Evolutionary conservation across 2,888 invertebrate genomes (phyloP), one percentile per base, ranked within the genome.

Genomic region (Biston stratarius): DNA sequence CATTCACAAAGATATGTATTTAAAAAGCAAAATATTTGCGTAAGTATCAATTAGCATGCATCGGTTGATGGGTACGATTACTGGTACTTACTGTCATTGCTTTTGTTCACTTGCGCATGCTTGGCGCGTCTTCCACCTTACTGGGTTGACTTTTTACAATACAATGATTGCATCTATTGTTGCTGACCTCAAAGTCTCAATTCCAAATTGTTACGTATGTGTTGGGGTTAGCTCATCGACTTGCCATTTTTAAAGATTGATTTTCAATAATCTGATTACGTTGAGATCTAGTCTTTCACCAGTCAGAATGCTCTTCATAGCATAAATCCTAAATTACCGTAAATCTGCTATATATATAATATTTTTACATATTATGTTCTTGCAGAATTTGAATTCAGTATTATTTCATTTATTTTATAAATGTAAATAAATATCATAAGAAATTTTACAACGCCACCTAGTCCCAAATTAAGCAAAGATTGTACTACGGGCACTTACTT

Each of bases 171-270:
- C 67, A 60, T 68, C 63, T 61, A 68, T 68, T 68, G 67, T 68
- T 63, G 24, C 40, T 68, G 67, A 68, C 67, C 67, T 63, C 67
- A 64, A 60, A 68, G 60, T 68, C 63, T 64, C 63, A 51, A 56
- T 68, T 59, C 51, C 59, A 15, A 61, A 64, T 44, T 45, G 55
- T 68, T 60, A 48, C 55, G 47, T 64, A 14, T 42, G 33, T 12
- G 45, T 12, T 61, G 40, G 47, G 12, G 62, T 62, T 56, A 56
- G 45, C 47, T 61, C 62, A 62, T 62, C 61, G 47, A 59, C 40
- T 33, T 59, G n/a, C 33, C 14, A 0, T 53, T 42, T 24, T 38
- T 10, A 15, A 6, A n/a, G 14, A 14, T 15, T 38, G 38, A 15
- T 53, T n/a, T 5, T 40, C 9, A 38, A 53, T 53, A 53, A 38